phyloP scores from a whole-genome alignment of 2,113 vertebrate species.

The Cyprinodon variegatus region DNA sequence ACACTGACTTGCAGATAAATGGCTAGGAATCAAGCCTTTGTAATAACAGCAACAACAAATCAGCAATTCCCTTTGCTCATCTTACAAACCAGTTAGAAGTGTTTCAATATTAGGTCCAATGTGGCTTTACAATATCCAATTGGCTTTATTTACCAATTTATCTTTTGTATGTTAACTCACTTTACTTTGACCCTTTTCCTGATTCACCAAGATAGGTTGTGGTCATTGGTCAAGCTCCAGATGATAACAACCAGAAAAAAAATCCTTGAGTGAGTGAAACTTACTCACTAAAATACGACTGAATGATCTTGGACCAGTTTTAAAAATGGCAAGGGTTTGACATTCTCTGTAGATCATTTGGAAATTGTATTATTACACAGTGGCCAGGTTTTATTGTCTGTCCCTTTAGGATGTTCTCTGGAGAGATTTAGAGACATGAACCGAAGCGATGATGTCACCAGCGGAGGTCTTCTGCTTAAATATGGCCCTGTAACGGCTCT shows the following conservation, averaged over 20 bases:
- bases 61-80: too few relatives aligned
- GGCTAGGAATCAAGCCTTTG: too few relatives aligned
- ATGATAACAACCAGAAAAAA: not conserved
- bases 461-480: slow-evolving; percentile 17
- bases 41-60: too few relatives aligned
- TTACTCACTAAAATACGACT: not conserved
- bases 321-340: not conserved
- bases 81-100: too few relatives aligned
- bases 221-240: too few relatives aligned
- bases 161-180: not conserved
- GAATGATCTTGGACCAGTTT: not conserved
- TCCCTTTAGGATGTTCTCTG: not conserved
- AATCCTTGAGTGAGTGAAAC: not conserved
- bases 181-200: not conserved
- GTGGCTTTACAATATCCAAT: not conserved
- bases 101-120: too few relatives aligned
- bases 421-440: slow-evolving; percentile 2
- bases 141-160: not conserved
- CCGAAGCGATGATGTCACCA: slow-evolving; percentile 14
- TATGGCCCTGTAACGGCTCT: slow-evolving; percentile 28
- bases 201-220: not conserved
- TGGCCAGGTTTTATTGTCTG: not conserved
- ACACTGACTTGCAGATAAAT: too few relatives aligned
- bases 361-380: not conserved
- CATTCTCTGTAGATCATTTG: not conserved